phyloP scores from a whole-genome alignment of 2,113 vertebrate species.

The Seriola rivoliana region DNA sequence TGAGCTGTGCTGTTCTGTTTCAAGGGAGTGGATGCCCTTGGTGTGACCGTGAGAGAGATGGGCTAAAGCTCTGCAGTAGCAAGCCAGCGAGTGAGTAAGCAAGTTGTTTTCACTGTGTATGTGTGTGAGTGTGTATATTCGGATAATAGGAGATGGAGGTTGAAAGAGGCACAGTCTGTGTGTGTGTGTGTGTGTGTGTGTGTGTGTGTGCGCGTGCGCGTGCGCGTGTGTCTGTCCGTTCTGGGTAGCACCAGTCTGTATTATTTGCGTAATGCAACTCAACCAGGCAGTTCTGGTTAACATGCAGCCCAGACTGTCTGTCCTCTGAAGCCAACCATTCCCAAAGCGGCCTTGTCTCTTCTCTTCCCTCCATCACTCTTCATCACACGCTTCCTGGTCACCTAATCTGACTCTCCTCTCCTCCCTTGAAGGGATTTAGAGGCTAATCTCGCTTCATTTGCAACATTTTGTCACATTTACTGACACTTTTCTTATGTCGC shows the following conservation, averaged over 20 bases:
- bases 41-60: slow-evolving; percentile 73
- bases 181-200: slow-evolving; percentile 6
- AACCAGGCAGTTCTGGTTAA: slow-evolving; percentile 51
- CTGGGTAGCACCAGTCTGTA: neutral
- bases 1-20: slow-evolving; percentile 56
- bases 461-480: neutral
- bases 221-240: neutral
- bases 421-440: slow-evolving; percentile 9
- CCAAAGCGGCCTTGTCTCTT: slow-evolving; percentile 14
- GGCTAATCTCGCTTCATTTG: neutral
- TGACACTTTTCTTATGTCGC: slow-evolving; percentile 31
- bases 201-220: slow-evolving; percentile 1
- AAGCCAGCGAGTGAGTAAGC: slow-evolving; percentile 54
- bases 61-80: slow-evolving; percentile 72
- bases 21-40: slow-evolving; percentile 71
- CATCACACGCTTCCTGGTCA: slow-evolving; percentile 46
- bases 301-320: slow-evolving; percentile 29
- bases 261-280: slow-evolving; percentile 37
- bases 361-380: slow-evolving; percentile 31
- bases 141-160: slow-evolving; percentile 27
- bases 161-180: slow-evolving; percentile 30
- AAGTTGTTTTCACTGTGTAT: slow-evolving; percentile 46
- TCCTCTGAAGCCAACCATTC: slow-evolving; percentile 28
- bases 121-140: slow-evolving; percentile 10
- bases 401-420: slow-evolving; percentile 28